Conservation (phyloP, 2,888 invertebrate species). For the Chloroclystis v-ata region DNA sequence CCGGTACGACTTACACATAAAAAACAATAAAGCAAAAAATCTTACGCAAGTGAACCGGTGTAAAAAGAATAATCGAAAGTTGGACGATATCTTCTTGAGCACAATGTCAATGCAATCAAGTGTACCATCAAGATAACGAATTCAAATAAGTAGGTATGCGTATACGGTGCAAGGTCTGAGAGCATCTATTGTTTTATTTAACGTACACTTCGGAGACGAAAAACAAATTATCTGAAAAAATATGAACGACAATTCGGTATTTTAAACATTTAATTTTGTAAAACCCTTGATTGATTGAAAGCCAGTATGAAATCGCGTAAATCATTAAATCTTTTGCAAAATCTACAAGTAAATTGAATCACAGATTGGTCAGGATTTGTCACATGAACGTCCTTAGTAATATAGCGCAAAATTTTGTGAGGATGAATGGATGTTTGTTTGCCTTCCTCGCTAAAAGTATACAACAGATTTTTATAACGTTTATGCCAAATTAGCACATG, state of each 20-base stretch:
- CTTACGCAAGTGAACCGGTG: neutral
- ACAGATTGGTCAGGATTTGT: too few species aligned
- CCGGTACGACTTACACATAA: neutral
- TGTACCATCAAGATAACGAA: conserved; percentile 24
- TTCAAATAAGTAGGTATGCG: conserved; percentile 19
- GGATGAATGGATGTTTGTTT: too few species aligned
- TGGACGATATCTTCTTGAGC: conserved; percentile 12
- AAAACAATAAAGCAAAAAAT: neutral
- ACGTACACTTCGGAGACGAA: conserved; percentile 29
- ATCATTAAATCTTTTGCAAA: too few species aligned
- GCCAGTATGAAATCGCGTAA: too few species aligned
- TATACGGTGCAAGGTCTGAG: conserved; percentile 33
- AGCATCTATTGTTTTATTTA: conserved; percentile 38
- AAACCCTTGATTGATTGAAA: neutral
- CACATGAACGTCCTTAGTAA: too few species aligned
- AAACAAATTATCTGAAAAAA: neutral
- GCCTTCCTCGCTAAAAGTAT: too few species aligned
- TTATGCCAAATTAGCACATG: too few species aligned
- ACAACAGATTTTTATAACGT: too few species aligned
- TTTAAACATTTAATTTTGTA: neutral
- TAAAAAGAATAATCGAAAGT: conserved; percentile 14
- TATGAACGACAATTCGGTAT: neutral
- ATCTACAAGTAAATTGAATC: too few species aligned
- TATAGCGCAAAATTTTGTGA: too few species aligned
- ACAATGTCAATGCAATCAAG: conserved; percentile 31